Base-by-base conservation (phyloP, 2,888 invertebrate species). In the Heliconius sara region DNA sequence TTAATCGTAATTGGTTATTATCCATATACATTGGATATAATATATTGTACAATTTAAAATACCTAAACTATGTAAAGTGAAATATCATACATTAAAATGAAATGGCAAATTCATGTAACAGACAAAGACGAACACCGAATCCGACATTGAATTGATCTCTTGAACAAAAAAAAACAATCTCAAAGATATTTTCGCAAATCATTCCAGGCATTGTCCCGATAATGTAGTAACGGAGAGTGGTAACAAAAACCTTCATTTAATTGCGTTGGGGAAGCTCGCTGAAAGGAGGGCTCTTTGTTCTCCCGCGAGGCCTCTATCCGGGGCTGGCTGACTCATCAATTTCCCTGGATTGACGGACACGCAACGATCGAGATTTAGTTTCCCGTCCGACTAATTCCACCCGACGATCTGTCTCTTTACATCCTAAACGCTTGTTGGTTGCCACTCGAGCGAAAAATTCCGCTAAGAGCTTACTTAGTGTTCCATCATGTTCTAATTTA, bases 211-310 rank as follows among this genome's bases (percentile, higher is more conserved):
- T 95, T 95, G 95, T 95, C 90, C 89, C 89, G 90, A 93, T 94
- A 94, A 95, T 94, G 91, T 92, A 93, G 92, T 93, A 89, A 90
- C 88, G 90, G 88, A 90, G 91, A 91, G 88, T 90, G 90, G 85
- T 88, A 91, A 91, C 93, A 94, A 93, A 95, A 94, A 95, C 93
- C 90, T 89, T 91, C 92, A 91, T 92, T 93, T 94, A 95, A 95
- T 95, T 94, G 94, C 91, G 86, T 88, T 86, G 91, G 43, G 93
- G 93, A 91, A 91, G 91, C 89, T 86, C 89, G 87, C 86, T 92
- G 93, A 92, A 92, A 92, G 92, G 89, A 88, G 89, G 83, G 85
- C 85, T 86, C 87, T 91, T 95, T 95, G 95, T 95, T 94, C 94
- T 92, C 92, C 90, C 91, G 87, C 87, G 88, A 88, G 89, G 89